A percentile compares a stretch with the other conserved stretches of the same genome.
phyloP scores from a whole-genome alignment of 1,140 invertebrate genomes.

The Pseudobourletiella spinata region DNA sequence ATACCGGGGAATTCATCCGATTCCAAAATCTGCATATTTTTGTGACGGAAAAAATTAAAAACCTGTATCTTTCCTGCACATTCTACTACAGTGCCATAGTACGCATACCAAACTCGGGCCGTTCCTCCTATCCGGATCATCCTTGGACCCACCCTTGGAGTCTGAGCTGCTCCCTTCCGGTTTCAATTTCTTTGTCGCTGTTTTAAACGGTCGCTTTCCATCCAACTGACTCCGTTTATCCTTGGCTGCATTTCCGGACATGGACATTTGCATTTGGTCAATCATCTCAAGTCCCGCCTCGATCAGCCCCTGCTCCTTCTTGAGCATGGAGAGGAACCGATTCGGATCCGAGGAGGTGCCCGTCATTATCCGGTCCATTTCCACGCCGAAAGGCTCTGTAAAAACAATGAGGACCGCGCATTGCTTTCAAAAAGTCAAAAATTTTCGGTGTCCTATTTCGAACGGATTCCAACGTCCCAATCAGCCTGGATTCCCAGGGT shows the following conservation, averaged over 20 bases:
- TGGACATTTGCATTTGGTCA: conserved; percentile 23
- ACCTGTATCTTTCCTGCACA: background rate
- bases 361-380: background rate
- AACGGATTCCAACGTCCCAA: too few species aligned
- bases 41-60: too few species aligned
- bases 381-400: background rate
- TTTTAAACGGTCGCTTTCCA: conserved; percentile 21
- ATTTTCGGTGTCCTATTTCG: too few species aligned
- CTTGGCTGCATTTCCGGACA: conserved; percentile 21
- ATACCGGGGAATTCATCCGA: conserved; percentile 34
- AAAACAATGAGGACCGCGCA: too few species aligned
- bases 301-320: conserved; percentile 21
- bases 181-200: conserved; percentile 29
- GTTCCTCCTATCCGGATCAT: too few species aligned
- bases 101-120: too few species aligned
- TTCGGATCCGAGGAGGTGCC: too few species aligned
- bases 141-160: too few species aligned
- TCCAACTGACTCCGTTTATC: conserved; percentile 19
- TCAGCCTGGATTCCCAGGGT: too few species aligned
- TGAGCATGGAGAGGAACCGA: conserved; percentile 10
- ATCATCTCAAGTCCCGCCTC: conserved; percentile 32
- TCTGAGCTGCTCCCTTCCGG: too few species aligned
- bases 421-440: too few species aligned
- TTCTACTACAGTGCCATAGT: too few species aligned
- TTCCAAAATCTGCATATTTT: conserved; percentile 32